Evolutionary conservation across 2,113 vertebrate genomes (phyloP), one percentile per base, ranked within the genome.

Genomic region (Heptranchias perlo): DNA sequence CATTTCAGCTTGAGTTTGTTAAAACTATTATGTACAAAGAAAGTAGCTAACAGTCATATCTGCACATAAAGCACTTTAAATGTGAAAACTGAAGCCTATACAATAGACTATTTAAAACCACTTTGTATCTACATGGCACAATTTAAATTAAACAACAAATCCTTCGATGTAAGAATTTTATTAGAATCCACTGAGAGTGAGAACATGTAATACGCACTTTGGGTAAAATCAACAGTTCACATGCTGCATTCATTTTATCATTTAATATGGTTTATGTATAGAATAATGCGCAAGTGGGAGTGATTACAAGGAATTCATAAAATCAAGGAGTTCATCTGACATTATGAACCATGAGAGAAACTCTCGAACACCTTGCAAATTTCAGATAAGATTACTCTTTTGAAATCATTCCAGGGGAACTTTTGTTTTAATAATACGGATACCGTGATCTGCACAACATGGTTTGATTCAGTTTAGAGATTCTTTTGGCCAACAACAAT

Each of bases 101-200:
- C 10, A 39, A n/a, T 6, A 21, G 58, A 39, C 18, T 93, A 39
- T 93, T 93, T 39, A 62, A 62, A 93, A 44, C 6, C 4, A 93
- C 14, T 62, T 93, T 93, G 35, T 35, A 93, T 39, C 11, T n/a
- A 62, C 58, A 64, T 92, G n/a, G 5, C 39, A 62, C 31, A 62
- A 93, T 18, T 39, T 62, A 93, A 62, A 62, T 93, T 93, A 62
- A 93, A 61, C 87, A 92, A 89, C 35, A 18, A 93, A 62, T 62
- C 35, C 18, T 39, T 64, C 23, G 7, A 64, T 93, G 54, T 23
- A 92, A 18, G 54, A 62, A 62, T 62, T 62, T 92, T 62, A 31
- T n/a, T n/a, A 62, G 89, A 62, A 23, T 39, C 58, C 35, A 54
- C 52, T 23, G 89, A 92, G 14, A 39, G 58, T 28, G 16, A 92